A percentile compares a stretch with the other conserved stretches of the same genome.
Conservation (phyloP, 1,140 invertebrate genomes). For the Formica exsecta region DNA sequence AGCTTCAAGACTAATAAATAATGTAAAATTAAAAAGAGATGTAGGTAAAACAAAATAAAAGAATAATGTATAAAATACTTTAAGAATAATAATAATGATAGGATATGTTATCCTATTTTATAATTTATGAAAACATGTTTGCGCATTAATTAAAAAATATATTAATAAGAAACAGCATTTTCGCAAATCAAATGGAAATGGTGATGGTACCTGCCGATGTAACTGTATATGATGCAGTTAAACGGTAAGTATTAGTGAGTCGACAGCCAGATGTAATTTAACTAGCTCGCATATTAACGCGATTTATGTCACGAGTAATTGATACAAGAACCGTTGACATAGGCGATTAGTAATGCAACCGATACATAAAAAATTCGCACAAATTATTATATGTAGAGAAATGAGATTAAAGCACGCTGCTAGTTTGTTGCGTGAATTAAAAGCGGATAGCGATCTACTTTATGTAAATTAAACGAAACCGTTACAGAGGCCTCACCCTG, state of each 20-base stretch:
- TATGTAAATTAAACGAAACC: constrained; percentile 7
- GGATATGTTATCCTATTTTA: background rate
- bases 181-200: background rate
- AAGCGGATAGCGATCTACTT: background rate
- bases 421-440: background rate
- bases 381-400: constrained; percentile 9
- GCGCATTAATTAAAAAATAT: constrained; percentile 16
- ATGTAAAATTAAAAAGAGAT: background rate
- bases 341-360: constrained; percentile 1
- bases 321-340: constrained; percentile 23
- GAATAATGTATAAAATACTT: background rate
- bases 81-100: background rate
- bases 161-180: background rate
- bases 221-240: background rate
- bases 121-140: background rate
- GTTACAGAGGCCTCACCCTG: background rate
- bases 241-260: background rate
- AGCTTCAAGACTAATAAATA: background rate
- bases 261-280: constrained; percentile 23
- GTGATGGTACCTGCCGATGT: background rate
- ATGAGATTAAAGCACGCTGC: constrained; percentile 9
- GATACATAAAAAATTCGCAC: constrained; percentile 28
- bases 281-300: background rate
- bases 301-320: constrained; percentile 45
- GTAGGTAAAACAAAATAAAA: background rate